Conservation (phyloP, 2,888 invertebrate genomes). For the Zhengitettix transpicula region DNA sequence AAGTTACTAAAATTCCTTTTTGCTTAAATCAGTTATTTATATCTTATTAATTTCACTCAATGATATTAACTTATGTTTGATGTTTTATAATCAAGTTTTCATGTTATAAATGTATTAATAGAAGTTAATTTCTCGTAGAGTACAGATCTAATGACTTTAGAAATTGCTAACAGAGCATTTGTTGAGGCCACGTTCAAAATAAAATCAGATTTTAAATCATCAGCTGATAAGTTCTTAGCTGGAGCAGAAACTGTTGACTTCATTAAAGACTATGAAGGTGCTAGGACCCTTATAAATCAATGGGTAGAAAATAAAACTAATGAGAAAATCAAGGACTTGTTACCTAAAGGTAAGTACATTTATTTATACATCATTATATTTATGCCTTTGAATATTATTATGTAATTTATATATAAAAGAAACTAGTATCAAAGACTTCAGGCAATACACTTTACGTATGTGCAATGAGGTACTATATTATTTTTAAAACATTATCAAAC, state of each 20-base stretch:
- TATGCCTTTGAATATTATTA: too few species aligned
- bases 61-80: too few species aligned
- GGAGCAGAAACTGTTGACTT: slow-evolving; percentile 48
- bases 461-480: too few species aligned
- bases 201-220: slow-evolving; percentile 11
- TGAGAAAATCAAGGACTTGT: slow-evolving; percentile 60
- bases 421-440: too few species aligned
- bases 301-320: slow-evolving; percentile 71
- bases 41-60: too few species aligned
- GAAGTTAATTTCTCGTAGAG: slow-evolving; percentile 3
- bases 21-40: too few species aligned
- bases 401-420: too few species aligned
- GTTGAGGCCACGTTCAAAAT: slow-evolving; percentile 1
- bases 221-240: slow-evolving; percentile 45
- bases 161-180: slow-evolving; percentile 11
- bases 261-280: slow-evolving; percentile 27
- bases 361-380: too few species aligned
- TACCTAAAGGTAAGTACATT: slow-evolving; percentile 30
- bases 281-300: slow-evolving; percentile 45
- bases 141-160: slow-evolving; percentile 6
- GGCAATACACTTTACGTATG: too few species aligned
- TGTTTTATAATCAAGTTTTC: background rate
- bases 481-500: too few species aligned
- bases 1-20: too few species aligned
- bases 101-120: background rate